Percentiles rank a stretch among this genome's conserved stretches.
Evolutionary conservation across 2,888 invertebrate species (phyloP).

Genomic region (Meganola albula): DNA sequence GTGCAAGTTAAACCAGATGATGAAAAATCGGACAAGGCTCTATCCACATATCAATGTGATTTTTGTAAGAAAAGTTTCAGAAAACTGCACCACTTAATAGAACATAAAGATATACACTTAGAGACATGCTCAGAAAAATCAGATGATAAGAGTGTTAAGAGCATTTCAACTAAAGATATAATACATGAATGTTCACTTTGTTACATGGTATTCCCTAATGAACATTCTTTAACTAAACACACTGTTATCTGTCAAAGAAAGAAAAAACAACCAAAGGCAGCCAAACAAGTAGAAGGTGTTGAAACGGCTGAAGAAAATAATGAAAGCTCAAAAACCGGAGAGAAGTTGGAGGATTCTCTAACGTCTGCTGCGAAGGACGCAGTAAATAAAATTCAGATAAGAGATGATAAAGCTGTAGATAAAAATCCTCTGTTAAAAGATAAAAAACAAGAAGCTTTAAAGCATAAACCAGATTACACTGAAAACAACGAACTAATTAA

Average conservation of each 20-base stretch:
- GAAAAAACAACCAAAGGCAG: conserved; percentile 54
- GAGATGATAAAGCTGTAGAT: too few relatives aligned
- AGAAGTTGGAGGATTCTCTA: conserved; percentile 18
- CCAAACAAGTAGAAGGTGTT: conserved; percentile 18
- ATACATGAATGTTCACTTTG: conserved; percentile 73
- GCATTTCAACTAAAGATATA: conserved; percentile 67
- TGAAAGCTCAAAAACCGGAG: conserved; percentile 14
- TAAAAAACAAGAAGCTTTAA: not conserved
- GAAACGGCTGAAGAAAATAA: conserved; percentile 23
- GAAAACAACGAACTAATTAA: too few relatives aligned
- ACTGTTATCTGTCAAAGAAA: conserved; percentile 60
- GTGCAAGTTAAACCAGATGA: conserved; percentile 23
- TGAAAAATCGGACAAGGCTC: conserved; percentile 33
- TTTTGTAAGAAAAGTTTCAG: conserved; percentile 68
- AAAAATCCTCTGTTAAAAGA: not conserved
- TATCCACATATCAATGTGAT: conserved; percentile 52
- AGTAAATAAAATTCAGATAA: too few relatives aligned
- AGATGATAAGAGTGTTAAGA: conserved; percentile 64
- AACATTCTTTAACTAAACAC: conserved; percentile 69
- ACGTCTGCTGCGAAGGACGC: conserved; percentile 10
- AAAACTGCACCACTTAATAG: conserved; percentile 62
- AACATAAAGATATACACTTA: conserved; percentile 67
- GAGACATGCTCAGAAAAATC: conserved; percentile 65
- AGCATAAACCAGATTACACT: too few relatives aligned
- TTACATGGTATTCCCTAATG: conserved; percentile 75